These are phyloP conservation scores for Suricata suricatta DNA, from an alignment of 2,113 vertebrate genomes.

Conservation along the genomic window DNA sequence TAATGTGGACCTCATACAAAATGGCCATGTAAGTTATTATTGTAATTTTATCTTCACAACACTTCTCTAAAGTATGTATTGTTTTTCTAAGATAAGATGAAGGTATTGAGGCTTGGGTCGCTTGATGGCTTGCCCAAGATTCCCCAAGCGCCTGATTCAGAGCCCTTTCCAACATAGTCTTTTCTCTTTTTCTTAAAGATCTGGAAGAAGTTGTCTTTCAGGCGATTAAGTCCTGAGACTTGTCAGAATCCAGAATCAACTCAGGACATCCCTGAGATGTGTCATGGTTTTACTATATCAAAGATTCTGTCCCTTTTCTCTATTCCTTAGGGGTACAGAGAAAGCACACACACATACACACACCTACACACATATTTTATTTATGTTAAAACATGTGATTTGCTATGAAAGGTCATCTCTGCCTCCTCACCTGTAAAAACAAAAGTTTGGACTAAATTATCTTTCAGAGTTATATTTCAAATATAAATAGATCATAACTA, in stretches of 20 bases:
- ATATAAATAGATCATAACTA: slow-evolving; percentile 22
- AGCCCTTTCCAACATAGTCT: neutral
- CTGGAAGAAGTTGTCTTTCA: neutral
- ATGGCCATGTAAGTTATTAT: neutral
- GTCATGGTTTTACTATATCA: neutral
- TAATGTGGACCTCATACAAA: neutral
- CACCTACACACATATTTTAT: neutral
- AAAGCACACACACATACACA: neutral
- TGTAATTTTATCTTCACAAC: neutral
- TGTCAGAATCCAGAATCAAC: neutral
- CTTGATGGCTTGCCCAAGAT: neutral
- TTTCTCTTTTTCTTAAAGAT: neutral
- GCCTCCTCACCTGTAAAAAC: neutral
- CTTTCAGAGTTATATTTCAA: slow-evolving; percentile 26
- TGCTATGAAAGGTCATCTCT: neutral
- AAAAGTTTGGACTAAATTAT: neutral
- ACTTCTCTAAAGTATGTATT: neutral
- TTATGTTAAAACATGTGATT: neutral
- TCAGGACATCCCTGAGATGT: neutral
- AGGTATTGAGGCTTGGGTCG: neutral
- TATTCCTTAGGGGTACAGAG: neutral
- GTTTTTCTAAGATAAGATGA: neutral
- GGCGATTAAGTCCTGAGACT: neutral
- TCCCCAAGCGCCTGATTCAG: neutral
- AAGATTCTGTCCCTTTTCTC: neutral